Conservation (phyloP, 1,140 invertebrate genomes). For the Hermetia illucens region DNA sequence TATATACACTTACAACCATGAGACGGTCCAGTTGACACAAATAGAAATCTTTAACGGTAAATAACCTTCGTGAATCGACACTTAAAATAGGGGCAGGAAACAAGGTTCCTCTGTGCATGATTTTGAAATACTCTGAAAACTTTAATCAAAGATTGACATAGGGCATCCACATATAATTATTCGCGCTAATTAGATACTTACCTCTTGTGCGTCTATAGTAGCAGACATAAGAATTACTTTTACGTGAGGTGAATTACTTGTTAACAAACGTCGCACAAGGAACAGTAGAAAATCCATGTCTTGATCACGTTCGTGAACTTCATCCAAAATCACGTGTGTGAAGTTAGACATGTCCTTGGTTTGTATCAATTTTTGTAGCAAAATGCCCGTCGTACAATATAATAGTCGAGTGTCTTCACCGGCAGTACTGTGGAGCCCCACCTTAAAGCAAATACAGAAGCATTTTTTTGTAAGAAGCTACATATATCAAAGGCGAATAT, state of each 20-base stretch:
- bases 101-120: slow-evolving; percentile 30
- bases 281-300: slow-evolving; percentile 87
- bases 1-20: slow-evolving; percentile 9
- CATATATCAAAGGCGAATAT: too few species aligned
- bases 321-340: slow-evolving; percentile 89
- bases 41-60: slow-evolving; percentile 48
- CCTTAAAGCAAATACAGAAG: slow-evolving; percentile 23
- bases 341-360: slow-evolving; percentile 45
- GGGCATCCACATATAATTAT: too few species aligned
- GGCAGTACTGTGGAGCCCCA: slow-evolving; percentile 20
- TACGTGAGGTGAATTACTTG: slow-evolving; percentile 49
- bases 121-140: slow-evolving; percentile 59
- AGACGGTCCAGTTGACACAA: slow-evolving; percentile 42
- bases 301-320: slow-evolving; percentile 89
- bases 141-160: slow-evolving; percentile 13
- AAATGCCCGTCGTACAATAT: slow-evolving; percentile 75
- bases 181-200: too few species aligned
- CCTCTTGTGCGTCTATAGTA: slow-evolving; percentile 52
- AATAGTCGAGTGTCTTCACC: slow-evolving; percentile 58
- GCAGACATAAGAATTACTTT: slow-evolving; percentile 83
- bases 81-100: slow-evolving; percentile 40
- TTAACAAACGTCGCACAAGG: slow-evolving; percentile 66
- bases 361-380: slow-evolving; percentile 60
- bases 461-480: neutral
- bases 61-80: slow-evolving; percentile 36